These are phyloP conservation scores for Clamator glandarius DNA, from an alignment of 2,797 vertebrate species.

Conservation along the genomic window DNA sequence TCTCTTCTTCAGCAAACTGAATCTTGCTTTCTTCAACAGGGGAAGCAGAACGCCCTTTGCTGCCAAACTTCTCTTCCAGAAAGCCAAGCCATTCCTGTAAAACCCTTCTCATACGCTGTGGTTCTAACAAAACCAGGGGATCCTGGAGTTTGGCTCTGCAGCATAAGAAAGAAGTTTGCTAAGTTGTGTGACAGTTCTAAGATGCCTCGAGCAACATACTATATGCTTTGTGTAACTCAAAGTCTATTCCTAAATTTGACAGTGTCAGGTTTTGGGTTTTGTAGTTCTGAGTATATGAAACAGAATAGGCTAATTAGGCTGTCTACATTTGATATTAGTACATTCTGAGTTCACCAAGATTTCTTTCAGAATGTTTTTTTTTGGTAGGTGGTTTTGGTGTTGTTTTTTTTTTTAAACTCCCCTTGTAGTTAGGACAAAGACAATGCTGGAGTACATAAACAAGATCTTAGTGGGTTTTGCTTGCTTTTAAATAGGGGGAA, in stretches of 20 bases:
- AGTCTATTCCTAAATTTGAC: not conserved
- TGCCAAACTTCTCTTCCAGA: slow-evolving; percentile 77
- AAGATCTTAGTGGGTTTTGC: not conserved
- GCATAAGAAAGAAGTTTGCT: not conserved
- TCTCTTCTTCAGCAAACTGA: not conserved
- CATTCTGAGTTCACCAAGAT: not conserved
- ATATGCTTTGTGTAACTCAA: not conserved
- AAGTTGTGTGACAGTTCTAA: not conserved
- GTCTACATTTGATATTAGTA: not conserved
- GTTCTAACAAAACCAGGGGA: slow-evolving; percentile 88
- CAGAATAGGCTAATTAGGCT: not conserved
- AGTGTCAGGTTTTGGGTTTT: not conserved
- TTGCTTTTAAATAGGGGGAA: not conserved
- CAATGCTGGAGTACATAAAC: not conserved
- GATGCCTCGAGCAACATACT: not conserved
- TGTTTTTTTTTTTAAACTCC: not conserved
- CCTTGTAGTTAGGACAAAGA: not conserved
- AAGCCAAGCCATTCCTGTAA: slow-evolving; percentile 86
- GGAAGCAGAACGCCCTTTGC: slow-evolving; percentile 9
- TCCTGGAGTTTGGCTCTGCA: slow-evolving; percentile 89
- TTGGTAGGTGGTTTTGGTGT: not conserved
- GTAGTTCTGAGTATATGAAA: not conserved
- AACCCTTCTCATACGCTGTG: slow-evolving; percentile 76
- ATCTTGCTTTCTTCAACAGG: not conserved
- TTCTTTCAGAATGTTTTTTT: not conserved